phyloP scores from a whole-genome alignment of 2,113 vertebrate species.

The Donacobius atricapilla region DNA sequence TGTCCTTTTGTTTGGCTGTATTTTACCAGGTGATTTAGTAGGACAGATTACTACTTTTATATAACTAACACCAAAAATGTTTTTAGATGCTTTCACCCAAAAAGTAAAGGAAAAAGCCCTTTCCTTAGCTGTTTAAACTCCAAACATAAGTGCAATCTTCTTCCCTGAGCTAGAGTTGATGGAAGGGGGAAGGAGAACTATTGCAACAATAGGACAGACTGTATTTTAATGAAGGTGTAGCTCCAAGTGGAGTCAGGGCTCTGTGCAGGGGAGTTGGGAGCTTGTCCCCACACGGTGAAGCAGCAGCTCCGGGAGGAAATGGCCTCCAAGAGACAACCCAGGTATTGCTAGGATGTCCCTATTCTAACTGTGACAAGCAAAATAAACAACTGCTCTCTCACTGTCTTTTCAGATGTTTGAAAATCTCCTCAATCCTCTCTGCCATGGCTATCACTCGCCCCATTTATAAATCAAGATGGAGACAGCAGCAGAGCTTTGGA shows the following conservation, averaged over 20 bases:
- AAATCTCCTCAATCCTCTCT: neutral
- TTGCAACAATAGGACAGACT: neutral
- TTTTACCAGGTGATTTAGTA: neutral
- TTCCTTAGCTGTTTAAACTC: neutral
- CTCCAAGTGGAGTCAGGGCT: neutral
- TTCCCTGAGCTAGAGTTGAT: neutral
- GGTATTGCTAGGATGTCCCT: neutral
- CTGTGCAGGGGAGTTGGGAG: neutral
- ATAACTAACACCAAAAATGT: neutral
- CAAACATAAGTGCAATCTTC: neutral
- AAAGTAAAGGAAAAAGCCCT: neutral
- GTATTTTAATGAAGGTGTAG: neutral
- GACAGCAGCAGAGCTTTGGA: neutral
- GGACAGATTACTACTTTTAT: neutral
- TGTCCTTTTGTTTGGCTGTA: neutral
- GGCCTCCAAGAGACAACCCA: neutral
- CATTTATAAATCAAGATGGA: neutral
- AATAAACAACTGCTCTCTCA: neutral
- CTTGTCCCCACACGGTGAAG: accelerated
- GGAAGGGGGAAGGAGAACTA: neutral
- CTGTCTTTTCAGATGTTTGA: neutral
- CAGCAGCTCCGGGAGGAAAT: neutral
- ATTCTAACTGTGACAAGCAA: neutral
- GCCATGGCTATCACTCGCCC: accelerated
- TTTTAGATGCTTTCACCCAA: neutral